Evolutionary conservation across 2,113 vertebrate genomes (phyloP), one percentile per base, ranked within the genome.

Genomic region (Salvator merianae): DNA sequence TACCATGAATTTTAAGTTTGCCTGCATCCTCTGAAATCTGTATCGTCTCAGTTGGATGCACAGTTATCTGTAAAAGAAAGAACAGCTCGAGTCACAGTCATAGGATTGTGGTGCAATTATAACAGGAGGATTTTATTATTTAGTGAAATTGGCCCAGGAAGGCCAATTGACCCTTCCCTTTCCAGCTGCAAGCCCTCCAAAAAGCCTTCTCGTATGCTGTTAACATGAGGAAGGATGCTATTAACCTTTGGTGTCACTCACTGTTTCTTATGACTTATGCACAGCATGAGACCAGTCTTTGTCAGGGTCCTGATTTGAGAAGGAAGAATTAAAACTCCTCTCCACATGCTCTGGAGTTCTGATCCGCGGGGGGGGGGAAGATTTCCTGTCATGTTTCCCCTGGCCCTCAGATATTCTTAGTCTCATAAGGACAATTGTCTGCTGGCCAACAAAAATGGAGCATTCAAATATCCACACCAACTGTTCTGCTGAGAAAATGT

Each of bases 1-100:
- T 50, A 82, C 87, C 70, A 0, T 0, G 38, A 65, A 1, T 26
- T 4, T 1, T 0, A 2, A 43, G 18, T 3, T 7, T 0, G 0
- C 2, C 34, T 1, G 5, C 0, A 3, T 1, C 77, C 7, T 0
- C 22, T 24, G 63, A 12, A 78, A 55, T 0, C 50, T 50, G 59
- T 0, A 50, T 0, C 3, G 55, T 1, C 0, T 40, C 74, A 62
- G 73, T 38, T 0, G 70, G 88, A 12, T 1, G 30, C 65, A 77
- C 38, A 43, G 3, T 43, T 62, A 84, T 2, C 84, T 87, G 84
- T 12, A 70, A 66, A 30, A 70, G 18, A 55, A 79, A 73, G 5
- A 8, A 5, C 8, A 53, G 40, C 72, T 63, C 63, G 0, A 83
- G 73, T 30, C 78, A 62, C 32, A 59, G 36, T 79, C 50, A 62